phyloP scores from a whole-genome alignment of 2,113 vertebrate species.

The Lycaon pictus region DNA sequence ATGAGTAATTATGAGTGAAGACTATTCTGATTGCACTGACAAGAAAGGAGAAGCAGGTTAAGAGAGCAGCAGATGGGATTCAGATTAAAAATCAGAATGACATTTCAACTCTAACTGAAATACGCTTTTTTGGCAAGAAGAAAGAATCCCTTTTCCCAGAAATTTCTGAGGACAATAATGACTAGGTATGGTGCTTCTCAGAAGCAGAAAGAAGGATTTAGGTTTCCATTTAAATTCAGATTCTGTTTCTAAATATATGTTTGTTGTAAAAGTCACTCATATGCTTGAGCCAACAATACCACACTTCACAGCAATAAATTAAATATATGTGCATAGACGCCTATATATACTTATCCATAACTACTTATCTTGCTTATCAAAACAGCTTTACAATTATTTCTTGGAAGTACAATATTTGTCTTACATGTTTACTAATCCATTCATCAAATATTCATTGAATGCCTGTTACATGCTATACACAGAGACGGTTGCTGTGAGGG shows the following conservation, averaged over 20 bases:
- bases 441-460: slow-evolving; percentile 48
- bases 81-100: slow-evolving; percentile 70
- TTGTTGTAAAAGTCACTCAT: not conserved
- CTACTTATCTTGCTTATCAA: not conserved
- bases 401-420: not conserved
- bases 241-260: slow-evolving; percentile 9
- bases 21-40: slow-evolving; percentile 52
- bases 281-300: not conserved
- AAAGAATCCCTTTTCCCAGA: slow-evolving; percentile 50
- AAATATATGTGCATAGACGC: not conserved
- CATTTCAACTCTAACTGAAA: slow-evolving; percentile 74
- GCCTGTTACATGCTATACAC: not conserved
- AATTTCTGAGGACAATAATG: slow-evolving; percentile 51
- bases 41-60: slow-evolving; percentile 69
- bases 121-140: slow-evolving; percentile 51
- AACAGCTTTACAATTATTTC: not conserved
- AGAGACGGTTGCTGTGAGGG: not conserved
- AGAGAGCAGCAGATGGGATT: slow-evolving; percentile 64
- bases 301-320: not conserved
- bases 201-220: not conserved
- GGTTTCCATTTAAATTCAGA: not conserved
- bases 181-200: not conserved
- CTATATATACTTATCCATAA: not conserved
- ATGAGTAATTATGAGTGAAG: slow-evolving; percentile 44
- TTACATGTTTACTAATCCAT: not conserved